These are phyloP conservation scores for Bungarus multicinctus DNA, from an alignment of 2,113 vertebrate genomes.

Conservation along the genomic window DNA sequence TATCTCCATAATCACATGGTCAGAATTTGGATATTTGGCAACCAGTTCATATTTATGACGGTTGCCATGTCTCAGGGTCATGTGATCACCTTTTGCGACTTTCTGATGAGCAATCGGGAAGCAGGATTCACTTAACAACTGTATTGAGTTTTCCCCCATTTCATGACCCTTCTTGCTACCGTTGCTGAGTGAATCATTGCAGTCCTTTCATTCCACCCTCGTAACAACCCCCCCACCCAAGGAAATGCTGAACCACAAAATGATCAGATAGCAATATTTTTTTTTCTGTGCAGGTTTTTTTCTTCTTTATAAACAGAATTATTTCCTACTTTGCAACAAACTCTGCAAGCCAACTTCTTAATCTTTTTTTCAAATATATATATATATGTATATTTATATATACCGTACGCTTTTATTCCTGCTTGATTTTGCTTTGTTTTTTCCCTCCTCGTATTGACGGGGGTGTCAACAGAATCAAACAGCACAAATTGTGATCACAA, in stretches of 20 bases:
- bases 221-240: background rate
- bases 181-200: background rate
- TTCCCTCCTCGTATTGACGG: background rate
- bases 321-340: constrained; percentile 34
- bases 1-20: background rate
- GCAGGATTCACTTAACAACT: background rate
- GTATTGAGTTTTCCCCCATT: background rate
- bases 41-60: background rate
- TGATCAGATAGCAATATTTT: background rate
- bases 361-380: background rate
- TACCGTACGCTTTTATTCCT: background rate
- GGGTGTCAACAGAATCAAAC: background rate
- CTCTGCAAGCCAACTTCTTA: constrained; percentile 11
- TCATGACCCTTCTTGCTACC: background rate
- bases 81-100: background rate
- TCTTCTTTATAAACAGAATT: constrained; percentile 30
- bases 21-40: background rate
- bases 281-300: constrained; percentile 15
- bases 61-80: accelerated
- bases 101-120: background rate
- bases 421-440: background rate
- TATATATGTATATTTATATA: background rate
- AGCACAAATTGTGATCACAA: background rate
- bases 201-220: background rate
- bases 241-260: background rate